These are phyloP conservation scores for Nemurella pictetii DNA, from an alignment of 2,888 invertebrate species.

Conservation along the genomic window DNA sequence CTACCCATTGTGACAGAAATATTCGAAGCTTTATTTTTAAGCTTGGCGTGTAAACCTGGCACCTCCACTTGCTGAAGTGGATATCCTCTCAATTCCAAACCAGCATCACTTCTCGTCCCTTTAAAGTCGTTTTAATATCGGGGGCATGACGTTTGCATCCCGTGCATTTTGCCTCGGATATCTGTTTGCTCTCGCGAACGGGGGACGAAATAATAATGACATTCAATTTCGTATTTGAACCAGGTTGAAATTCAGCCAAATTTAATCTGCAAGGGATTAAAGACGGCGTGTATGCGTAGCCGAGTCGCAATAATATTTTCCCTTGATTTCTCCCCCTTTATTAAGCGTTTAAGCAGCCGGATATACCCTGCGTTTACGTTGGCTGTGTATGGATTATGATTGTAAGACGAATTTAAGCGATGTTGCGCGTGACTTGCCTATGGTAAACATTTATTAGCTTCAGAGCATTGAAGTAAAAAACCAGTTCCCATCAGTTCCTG, in stretches of 20 bases:
- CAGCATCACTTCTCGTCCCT: background rate
- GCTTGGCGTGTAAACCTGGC: background rate
- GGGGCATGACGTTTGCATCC: slow-evolving; percentile 10
- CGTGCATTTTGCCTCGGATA: background rate
- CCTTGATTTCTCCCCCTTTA: background rate
- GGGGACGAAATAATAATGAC: slow-evolving; percentile 6
- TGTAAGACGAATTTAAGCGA: background rate
- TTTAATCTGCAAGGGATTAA: slow-evolving; percentile 40
- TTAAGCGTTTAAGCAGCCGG: background rate
- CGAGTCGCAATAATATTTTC: slow-evolving; percentile 17
- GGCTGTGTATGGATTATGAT: slow-evolving; percentile 31
- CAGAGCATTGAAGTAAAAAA: no score
- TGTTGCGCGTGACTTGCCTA: background rate
- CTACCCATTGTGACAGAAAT: no score
- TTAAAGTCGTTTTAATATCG: slow-evolving; percentile 9
- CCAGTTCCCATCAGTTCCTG: background rate
- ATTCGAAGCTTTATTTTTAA: no score
- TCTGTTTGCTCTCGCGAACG: slow-evolving; percentile 7
- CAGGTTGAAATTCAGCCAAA: slow-evolving; percentile 33
- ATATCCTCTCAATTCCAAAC: background rate
- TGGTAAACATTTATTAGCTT: no score
- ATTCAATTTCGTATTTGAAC: slow-evolving; percentile 10
- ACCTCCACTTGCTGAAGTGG: background rate
- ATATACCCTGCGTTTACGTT: slow-evolving; percentile 19
- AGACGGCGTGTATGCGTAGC: slow-evolving; percentile 32